phyloP scores from a whole-genome alignment of 2,888 invertebrate genomes.

The Thymelicus acteon region DNA sequence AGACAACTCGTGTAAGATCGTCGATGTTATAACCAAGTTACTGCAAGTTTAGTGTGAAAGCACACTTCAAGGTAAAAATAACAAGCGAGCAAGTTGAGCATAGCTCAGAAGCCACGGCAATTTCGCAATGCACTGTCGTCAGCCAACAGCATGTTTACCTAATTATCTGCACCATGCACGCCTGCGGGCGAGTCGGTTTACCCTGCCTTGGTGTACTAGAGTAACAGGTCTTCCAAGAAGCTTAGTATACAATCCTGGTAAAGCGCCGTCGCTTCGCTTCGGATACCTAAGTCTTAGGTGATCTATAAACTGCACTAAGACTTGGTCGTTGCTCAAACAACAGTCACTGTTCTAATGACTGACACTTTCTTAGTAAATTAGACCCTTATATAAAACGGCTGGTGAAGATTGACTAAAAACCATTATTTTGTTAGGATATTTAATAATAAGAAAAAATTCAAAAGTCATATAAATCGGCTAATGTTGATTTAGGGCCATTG shows the following conservation, averaged over 20 bases:
- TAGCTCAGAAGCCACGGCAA: constrained; percentile 16
- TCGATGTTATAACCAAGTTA: neutral
- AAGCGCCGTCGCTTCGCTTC: too few species aligned
- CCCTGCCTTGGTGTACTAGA: neutral
- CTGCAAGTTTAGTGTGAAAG: constrained; percentile 9
- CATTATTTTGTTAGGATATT: too few species aligned
- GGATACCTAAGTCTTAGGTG: too few species aligned
- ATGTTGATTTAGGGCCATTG: too few species aligned
- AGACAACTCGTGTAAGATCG: neutral
- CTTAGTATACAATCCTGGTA: neutral
- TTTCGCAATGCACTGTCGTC: constrained; percentile 15
- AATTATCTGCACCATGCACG: constrained; percentile 21
- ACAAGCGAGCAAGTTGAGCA: constrained; percentile 14
- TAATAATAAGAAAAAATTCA: too few species aligned
- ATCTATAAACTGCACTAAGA: too few species aligned
- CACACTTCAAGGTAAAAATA: constrained; percentile 26
- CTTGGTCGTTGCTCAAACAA: too few species aligned
- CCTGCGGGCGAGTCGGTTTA: constrained; percentile 8
- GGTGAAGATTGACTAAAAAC: too few species aligned
- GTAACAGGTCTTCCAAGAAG: constrained; percentile 2
- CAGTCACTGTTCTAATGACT: too few species aligned
- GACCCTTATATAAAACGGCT: too few species aligned
- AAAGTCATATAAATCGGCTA: too few species aligned
- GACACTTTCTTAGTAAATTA: too few species aligned
- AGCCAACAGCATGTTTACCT: constrained; percentile 24